Base-by-base conservation (phyloP, 2,888 invertebrate genomes). In the Acleris holmiana region DNA sequence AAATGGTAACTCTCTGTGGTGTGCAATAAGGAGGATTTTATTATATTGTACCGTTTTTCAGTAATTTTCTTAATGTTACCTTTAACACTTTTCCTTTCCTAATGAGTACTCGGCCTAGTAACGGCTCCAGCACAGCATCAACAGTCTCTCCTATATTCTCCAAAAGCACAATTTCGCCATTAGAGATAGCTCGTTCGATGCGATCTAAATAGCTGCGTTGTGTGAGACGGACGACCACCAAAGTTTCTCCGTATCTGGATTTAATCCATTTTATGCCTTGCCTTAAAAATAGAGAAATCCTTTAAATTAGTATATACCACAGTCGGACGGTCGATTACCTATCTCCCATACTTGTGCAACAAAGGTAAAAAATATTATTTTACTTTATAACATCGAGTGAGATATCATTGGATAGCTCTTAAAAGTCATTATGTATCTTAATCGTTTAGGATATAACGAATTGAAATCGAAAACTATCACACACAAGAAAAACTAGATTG, bases 231-330 rank as follows among this genome's bases (percentile, higher is more conserved):
- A 98, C 93, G 4, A 97, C 94, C 57, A 95, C 94, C 50, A 99
- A 86, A 0, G 93, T 83, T 0, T 94, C 94, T 0, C 96, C 96
- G 83, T 96, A 98, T 77, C 94, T 96, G n/a, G 94, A 95, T 88
- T 98, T 98, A 68, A 99, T 98, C 99, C 99, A 99, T 85, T 98
- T 98, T 59, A 98, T 94, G 18, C 97, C 98, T 93, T 98, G 98
- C 54, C 94, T 94, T 74, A 25, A 46, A 55, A 18, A 15, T 7
- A 15, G 25, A 35, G 1, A 47, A 25, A 29, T 0, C 25, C 35
- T 35, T 35, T 13, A 35, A 10, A 35, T 35, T 10, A 29, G 8
- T 29, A 8, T 35, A 35, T 13, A 25, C 35, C 10, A 29, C 29
- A 29, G 8, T 25, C 1, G 0, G 2, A 29, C 6, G 2, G 29